Conservation (phyloP, 1,140 invertebrate genomes). For the Polypedilum vanderplanki region DNA sequence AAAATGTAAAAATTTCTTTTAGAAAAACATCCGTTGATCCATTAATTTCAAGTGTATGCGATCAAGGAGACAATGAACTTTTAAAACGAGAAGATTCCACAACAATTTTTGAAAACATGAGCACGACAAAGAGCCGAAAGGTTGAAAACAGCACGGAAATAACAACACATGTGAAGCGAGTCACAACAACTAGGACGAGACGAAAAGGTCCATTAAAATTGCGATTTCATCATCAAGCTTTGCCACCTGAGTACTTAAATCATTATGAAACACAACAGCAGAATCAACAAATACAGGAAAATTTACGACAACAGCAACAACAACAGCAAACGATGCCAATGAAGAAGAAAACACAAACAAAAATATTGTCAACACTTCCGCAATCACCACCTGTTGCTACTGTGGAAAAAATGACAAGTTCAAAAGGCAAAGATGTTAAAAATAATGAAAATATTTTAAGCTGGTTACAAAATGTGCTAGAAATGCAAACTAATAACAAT, state of each 20-base stretch:
- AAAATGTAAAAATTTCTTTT: neutral
- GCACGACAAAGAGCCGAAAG: neutral
- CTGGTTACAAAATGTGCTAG: constrained; percentile 64
- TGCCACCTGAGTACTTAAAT: constrained; percentile 69
- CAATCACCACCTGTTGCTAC: constrained; percentile 30
- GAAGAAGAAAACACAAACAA: constrained; percentile 33
- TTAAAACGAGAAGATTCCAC: neutral
- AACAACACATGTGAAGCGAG: neutral
- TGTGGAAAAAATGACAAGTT: constrained; percentile 36
- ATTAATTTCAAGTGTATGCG: neutral
- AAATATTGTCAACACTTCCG: constrained; percentile 38
- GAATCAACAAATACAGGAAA: constrained; percentile 40
- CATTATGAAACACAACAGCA: constrained; percentile 68
- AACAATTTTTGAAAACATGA: neutral
- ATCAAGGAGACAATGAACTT: constrained; percentile 9
- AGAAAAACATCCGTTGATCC: constrained; percentile 21
- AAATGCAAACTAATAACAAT: constrained; percentile 51
- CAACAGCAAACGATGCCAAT: constrained; percentile 35
- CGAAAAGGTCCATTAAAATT: constrained; percentile 65
- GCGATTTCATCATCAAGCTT: constrained; percentile 73
- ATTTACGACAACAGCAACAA: constrained; percentile 36
- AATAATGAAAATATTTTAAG: constrained; percentile 56
- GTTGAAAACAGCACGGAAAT: constrained; percentile 1
- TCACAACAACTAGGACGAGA: constrained; percentile 35
- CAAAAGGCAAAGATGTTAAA: constrained; percentile 38